A percentile compares a stretch with the other conserved stretches of the same genome.
These are phyloP conservation scores for Catocala nupta DNA, from an alignment of 2,888 invertebrate genomes.

Conservation along the genomic window DNA sequence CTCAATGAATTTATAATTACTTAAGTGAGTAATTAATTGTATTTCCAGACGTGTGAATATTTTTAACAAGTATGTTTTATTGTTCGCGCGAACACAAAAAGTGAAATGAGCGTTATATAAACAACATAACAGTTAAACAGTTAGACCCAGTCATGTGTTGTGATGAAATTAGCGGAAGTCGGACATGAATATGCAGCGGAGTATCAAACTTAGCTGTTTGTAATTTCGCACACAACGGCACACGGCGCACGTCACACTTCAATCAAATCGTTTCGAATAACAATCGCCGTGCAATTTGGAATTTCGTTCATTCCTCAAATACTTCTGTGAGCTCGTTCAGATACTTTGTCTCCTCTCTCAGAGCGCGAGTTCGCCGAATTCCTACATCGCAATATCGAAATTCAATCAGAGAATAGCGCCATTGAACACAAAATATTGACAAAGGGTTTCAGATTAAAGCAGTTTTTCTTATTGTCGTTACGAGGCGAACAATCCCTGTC, in stretches of 20 bases:
- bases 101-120: constrained; percentile 51
- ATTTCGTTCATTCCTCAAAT: constrained; percentile 21
- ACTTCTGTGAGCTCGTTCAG: constrained; percentile 25
- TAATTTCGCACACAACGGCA: constrained; percentile 13
- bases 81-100: constrained; percentile 40
- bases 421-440: constrained; percentile 57
- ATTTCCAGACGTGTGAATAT: constrained; percentile 45
- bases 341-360: constrained; percentile 22
- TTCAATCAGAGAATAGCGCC: constrained; percentile 57
- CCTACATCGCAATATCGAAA: constrained; percentile 50
- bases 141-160: constrained; percentile 11
- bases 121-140: constrained; percentile 23
- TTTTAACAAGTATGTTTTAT: constrained; percentile 34
- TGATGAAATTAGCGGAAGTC: constrained; percentile 23
- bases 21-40: constrained; percentile 49
- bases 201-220: constrained; percentile 19
- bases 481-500: constrained; percentile 66
- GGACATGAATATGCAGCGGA: constrained; percentile 19
- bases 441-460: constrained; percentile 69
- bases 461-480: constrained; percentile 71
- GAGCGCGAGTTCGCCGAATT: constrained; percentile 33
- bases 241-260: background rate
- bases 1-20: constrained; percentile 43
- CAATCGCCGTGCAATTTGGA: constrained; percentile 22
- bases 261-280: constrained; percentile 13